phyloP scores from a whole-genome alignment of 2,797 vertebrate genomes.

The Gymnoscopelus braueri region DNA sequence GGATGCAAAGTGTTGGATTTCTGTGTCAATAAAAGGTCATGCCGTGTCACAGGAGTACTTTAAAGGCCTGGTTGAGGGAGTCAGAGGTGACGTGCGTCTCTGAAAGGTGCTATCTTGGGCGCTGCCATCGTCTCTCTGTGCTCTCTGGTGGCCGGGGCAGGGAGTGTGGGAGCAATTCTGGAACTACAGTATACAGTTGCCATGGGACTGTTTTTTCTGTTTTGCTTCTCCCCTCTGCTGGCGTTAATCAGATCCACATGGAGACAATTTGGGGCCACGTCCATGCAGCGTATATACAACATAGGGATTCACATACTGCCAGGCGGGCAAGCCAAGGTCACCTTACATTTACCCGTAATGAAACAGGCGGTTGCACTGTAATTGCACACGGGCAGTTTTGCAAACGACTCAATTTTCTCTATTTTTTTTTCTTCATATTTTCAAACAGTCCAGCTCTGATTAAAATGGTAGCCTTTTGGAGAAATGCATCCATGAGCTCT shows the following conservation, averaged over 20 bases:
- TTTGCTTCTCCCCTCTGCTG: slow-evolving; percentile 22
- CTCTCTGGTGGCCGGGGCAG: slow-evolving; percentile 37
- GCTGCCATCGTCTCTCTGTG: not conserved
- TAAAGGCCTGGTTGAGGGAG: not conserved
- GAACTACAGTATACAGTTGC: slow-evolving; percentile 21
- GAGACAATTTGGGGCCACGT: slow-evolving; percentile 48
- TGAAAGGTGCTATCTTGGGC: slow-evolving; percentile 38
- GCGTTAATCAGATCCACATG: slow-evolving; percentile 56
- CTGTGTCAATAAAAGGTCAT: not conserved
- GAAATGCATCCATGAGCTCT: slow-evolving; percentile 50
- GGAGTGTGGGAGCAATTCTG: slow-evolving; percentile 22
- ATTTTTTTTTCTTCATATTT: slow-evolving; percentile 48
- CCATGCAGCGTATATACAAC: slow-evolving; percentile 34
- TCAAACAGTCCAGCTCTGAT: slow-evolving; percentile 48
- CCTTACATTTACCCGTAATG: slow-evolving; percentile 47
- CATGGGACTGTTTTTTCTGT: slow-evolving; percentile 19
- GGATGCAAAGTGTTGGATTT: not conserved
- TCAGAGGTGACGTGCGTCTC: not conserved
- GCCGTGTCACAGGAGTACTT: not conserved
- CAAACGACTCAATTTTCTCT: slow-evolving; percentile 26
- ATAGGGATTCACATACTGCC: slow-evolving; percentile 28
- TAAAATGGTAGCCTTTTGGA: slow-evolving; percentile 55
- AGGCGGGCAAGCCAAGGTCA: slow-evolving; percentile 51
- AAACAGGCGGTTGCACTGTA: slow-evolving; percentile 50
- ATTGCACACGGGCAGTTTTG: slow-evolving; percentile 49